phyloP scores from a whole-genome alignment of 1,140 invertebrate genomes.

The Drosophila takahashii region DNA sequence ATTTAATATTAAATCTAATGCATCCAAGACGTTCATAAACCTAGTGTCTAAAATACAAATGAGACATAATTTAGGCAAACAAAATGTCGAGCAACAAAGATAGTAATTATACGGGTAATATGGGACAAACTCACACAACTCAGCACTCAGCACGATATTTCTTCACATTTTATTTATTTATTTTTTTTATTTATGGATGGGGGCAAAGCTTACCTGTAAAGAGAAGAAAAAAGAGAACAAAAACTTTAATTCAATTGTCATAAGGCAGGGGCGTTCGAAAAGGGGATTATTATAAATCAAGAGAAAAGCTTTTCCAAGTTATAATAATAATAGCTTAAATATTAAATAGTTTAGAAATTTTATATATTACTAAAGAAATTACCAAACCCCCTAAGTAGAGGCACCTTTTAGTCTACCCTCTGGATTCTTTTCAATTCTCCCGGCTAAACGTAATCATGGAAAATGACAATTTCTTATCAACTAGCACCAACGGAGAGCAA shows the following conservation, averaged over 20 bases:
- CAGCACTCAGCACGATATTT: neutral
- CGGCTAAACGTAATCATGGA: constrained; percentile 26
- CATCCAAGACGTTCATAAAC: neutral
- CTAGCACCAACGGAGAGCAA: constrained; percentile 14
- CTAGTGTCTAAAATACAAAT: neutral
- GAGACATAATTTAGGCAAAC: neutral
- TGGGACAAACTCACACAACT: constrained; percentile 22
- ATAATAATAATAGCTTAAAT: neutral
- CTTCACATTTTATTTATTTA: neutral
- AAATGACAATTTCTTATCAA: constrained; percentile 76
- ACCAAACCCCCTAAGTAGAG: neutral
- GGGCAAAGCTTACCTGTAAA: constrained; percentile 57
- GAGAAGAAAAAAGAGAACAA: constrained; percentile 13
- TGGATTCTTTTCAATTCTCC: neutral
- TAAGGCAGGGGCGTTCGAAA: neutral
- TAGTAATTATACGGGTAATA: neutral
- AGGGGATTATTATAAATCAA: neutral
- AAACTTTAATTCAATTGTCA: constrained; percentile 14
- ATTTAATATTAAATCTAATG: too few relatives aligned
- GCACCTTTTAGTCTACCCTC: constrained; percentile 5
- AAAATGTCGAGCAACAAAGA: neutral
- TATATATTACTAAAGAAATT: neutral
- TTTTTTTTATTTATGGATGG: neutral
- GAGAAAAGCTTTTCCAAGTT: neutral
- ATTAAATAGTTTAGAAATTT: neutral